phyloP scores from a whole-genome alignment of 2,888 invertebrate genomes.

The Trichopria drosophilae region DNA sequence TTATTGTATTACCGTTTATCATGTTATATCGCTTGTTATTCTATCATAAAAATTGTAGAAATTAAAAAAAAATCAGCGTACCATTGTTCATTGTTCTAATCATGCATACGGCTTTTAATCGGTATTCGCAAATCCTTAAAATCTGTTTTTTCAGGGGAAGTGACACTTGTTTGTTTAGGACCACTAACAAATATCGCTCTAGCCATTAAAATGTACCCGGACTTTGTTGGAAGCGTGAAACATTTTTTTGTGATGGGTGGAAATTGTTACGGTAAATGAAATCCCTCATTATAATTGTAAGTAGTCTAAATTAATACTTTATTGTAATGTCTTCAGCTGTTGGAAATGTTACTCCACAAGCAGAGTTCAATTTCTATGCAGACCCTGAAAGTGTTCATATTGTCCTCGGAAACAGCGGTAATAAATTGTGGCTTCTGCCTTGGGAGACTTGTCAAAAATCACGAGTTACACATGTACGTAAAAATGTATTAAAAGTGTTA shows the following conservation, averaged over 20 bases:
- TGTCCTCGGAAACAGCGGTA: constrained; percentile 64
- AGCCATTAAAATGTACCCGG: constrained; percentile 70
- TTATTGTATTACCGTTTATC: too few species aligned
- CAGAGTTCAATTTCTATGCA: constrained; percentile 76
- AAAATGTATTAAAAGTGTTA: constrained; percentile 36
- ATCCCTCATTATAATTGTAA: too few species aligned
- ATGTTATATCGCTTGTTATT: too few species aligned
- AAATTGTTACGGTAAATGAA: constrained; percentile 70
- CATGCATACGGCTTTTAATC: too few species aligned
- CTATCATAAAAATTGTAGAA: too few species aligned
- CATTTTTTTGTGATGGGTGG: constrained; percentile 80
- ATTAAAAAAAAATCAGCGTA: too few species aligned
- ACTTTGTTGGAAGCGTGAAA: constrained; percentile 67
- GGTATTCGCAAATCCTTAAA: too few species aligned
- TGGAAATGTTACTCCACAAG: constrained; percentile 66
- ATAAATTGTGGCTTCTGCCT: constrained; percentile 67
- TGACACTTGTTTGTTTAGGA: constrained; percentile 70
- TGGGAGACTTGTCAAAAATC: constrained; percentile 69
- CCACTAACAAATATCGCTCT: constrained; percentile 81
- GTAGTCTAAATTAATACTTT: too few species aligned
- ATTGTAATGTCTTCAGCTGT: constrained; percentile 33
- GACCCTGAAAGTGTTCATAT: constrained; percentile 80
- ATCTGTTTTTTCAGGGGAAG: constrained; percentile 61
- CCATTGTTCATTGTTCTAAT: too few species aligned
- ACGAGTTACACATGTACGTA: constrained; percentile 55